phyloP scores from a whole-genome alignment of 2,797 vertebrate species.

The Siniperca scherzeri region DNA sequence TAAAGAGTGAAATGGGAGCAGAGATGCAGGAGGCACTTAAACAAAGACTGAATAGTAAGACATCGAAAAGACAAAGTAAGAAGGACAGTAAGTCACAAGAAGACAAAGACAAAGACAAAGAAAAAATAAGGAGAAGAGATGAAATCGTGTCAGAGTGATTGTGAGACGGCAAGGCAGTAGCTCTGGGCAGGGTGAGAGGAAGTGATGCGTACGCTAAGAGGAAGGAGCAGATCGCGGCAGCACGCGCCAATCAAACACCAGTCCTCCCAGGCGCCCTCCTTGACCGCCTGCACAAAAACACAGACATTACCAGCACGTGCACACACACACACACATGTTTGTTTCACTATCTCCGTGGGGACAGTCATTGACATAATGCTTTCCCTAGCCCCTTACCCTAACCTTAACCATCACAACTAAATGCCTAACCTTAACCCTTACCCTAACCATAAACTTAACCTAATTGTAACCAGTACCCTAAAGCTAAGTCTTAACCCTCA shows the following conservation, averaged over 20 bases:
- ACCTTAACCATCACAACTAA: too few species aligned
- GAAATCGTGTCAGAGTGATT: constrained; percentile 78
- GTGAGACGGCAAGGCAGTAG: constrained; percentile 80
- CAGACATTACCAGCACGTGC: constrained; percentile 46
- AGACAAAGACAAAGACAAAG: constrained; percentile 28
- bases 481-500: too few species aligned
- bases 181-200: constrained; percentile 81
- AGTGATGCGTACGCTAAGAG: constrained; percentile 79
- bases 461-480: too few species aligned
- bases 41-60: constrained; percentile 16
- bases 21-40: constrained; percentile 28
- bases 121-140: constrained; percentile 59
- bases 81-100: constrained; percentile 54
- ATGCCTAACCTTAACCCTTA: too few species aligned
- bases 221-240: constrained; percentile 80
- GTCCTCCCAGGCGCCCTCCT: constrained; percentile 71
- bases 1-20: constrained; percentile 1
- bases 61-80: constrained; percentile 34
- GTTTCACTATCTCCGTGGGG: too few species aligned
- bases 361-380: too few species aligned
- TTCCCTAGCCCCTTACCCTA: too few species aligned
- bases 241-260: constrained; percentile 85
- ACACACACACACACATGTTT: constrained; percentile 27
- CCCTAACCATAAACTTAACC: too few species aligned
- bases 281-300: constrained; percentile 66